Evolutionary conservation across 2,888 invertebrate genomes (phyloP), one percentile per base, ranked within the genome.

Genomic region (Yponomeuta sedellus): DNA sequence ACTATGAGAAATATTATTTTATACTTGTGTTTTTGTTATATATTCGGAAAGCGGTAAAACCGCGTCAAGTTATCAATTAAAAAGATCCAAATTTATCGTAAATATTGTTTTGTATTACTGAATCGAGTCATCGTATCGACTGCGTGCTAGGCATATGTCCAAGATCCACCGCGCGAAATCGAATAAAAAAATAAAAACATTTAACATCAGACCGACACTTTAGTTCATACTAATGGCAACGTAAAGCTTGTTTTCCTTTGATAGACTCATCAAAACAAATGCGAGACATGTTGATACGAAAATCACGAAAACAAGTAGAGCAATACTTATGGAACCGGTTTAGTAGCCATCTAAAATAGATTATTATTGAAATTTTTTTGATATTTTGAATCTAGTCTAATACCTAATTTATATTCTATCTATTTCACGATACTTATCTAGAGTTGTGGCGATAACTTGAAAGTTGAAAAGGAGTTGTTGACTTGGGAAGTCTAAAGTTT

Each of bases 311-410:
- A 52, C 16, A 52, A 12, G 44, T 52, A 52, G 44, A 52, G 44
- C 44, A 52, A 52, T 52, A 52, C 16, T 16, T 12, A 12, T 52
- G 44, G 12, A 52, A 52, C 44, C 16, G 12, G 44, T 16, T 16
- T 52, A 52, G 44, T 16, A 8, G 16, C 44, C 44, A 52, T 10
- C 16, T 16, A 52, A 52, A 52, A 52, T 52, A 52, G 44, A 52
- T 52, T 52, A 52, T 52, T 52, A 52, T 52, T 52, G 44, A 52
- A 52, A 52, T 52, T 52, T 52, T 52, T 16, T 52, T 52, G 44
- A 52, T 16, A 52, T 52, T 52, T 52, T 16, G 44, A 52, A 52
- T 52, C 44, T 52, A 16, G 44, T 12, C 16, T 52, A 52, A 16
- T 52, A 16, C 16, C n/a, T n/a, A 8, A 34, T 52, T 4, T 16